Base-by-base conservation (phyloP, 1,140 invertebrate genomes). In the Heliconius melpomene region DNA sequence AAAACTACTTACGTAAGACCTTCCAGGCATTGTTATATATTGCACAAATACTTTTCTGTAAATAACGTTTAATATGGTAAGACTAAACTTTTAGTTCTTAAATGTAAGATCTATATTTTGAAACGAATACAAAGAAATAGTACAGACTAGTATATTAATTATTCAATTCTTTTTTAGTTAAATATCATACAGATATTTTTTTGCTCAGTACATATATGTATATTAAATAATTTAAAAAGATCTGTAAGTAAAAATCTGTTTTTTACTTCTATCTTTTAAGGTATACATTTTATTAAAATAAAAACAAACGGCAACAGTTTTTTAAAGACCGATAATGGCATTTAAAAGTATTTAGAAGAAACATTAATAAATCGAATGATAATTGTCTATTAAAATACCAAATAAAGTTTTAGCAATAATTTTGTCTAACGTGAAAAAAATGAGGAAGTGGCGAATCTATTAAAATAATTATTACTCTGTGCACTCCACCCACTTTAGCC, bases 401-500 rank as follows among this genome's bases (percentile, higher is more conserved):
- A 23, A 18, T 9, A 3, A 20, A 32, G 7, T 3, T 0, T 71
- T 36, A 71, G 32, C 26, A 71, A 71, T 32, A 16, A 71, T 9
- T n/a, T 32, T 18, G 1, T 23, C 0, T 57, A 32, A 29, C 36
- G 26, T 32, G 1, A 32, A 70, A 66, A 71, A 71, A 71, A 79
- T 32, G 54, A 74, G 74, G 75, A 80, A 80, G 52, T 77, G 32
- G 1, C n/a, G 32, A 73, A 60, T 26, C 40, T 32, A 50, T 78
- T 81, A 78, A 72, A 81, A 60, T 73, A 57, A 73, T 78, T 72
- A 20, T 72, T 78, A 78, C 70, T 78, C 52, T 75, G 76, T 72
- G 40, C 40, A 57, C 71, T n/a, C 79, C 79, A 71, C 77, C 73
- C 29, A 81, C 60, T 75, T 46, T 75, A 66, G 72, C 66, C 60